Conservation (phyloP, 2,888 invertebrate genomes). For the Callinectes sapidus region DNA sequence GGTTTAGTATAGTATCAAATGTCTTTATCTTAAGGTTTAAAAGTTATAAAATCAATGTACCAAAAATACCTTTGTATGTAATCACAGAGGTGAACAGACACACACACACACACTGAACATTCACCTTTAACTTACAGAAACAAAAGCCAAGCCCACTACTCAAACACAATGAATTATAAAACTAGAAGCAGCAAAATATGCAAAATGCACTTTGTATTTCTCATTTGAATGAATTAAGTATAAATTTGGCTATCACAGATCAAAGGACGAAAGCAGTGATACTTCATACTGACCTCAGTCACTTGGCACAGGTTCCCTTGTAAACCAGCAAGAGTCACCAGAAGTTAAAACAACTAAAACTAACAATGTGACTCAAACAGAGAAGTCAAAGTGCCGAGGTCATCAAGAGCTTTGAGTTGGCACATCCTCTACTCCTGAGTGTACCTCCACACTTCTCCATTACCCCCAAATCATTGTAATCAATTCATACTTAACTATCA, state of each 20-base stretch:
- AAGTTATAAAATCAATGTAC: not conserved
- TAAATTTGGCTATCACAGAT: not conserved
- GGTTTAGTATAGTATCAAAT: not conserved
- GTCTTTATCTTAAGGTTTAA: not conserved
- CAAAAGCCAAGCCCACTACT: not conserved
- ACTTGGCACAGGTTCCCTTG: not conserved
- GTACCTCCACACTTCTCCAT: not conserved
- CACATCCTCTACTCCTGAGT: not conserved
- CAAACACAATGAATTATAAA: not conserved
- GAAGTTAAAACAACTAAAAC: not conserved
- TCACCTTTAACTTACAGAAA: not conserved
- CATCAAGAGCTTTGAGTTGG: not conserved
- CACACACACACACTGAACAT: not conserved
- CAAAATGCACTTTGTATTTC: not conserved
- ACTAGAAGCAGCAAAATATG: not conserved
- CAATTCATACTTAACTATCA: no score
- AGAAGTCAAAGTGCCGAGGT: not conserved
- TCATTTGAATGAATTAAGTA: not conserved
- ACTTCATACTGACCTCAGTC: not conserved
- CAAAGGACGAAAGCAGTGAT: not conserved
- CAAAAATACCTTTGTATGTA: not conserved
- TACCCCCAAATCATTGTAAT: no score
- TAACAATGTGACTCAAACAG: not conserved
- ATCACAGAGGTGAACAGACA: conserved; percentile 22
- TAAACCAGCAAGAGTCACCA: not conserved